These are phyloP conservation scores for Glossosoma conforme DNA, from an alignment of 1,140 invertebrate genomes.

Conservation along the genomic window DNA sequence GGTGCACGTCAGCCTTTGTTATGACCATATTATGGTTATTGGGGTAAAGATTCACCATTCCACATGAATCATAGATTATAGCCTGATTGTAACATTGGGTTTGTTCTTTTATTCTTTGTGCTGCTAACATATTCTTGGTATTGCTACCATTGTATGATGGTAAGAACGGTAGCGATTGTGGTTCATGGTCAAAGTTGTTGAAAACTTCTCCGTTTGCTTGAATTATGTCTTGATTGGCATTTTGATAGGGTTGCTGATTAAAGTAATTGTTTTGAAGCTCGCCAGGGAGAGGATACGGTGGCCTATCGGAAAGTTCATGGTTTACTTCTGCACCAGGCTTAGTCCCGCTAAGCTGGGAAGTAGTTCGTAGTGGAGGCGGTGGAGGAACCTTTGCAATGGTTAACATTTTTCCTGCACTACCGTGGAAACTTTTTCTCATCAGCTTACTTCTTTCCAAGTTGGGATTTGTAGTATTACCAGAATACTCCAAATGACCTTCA, in stretches of 20 bases:
- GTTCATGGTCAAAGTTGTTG: slow-evolving; percentile 52
- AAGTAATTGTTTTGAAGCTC: slow-evolving; percentile 35
- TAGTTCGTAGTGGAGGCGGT: slow-evolving; percentile 78
- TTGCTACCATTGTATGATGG: slow-evolving; percentile 50
- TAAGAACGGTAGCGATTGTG: slow-evolving; percentile 61
- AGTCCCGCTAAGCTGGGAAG: slow-evolving; percentile 73
- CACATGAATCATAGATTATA: slow-evolving; percentile 26
- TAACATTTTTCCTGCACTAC: slow-evolving; percentile 72
- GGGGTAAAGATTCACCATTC: slow-evolving; percentile 33
- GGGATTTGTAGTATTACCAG: slow-evolving; percentile 59
- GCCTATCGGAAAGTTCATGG: slow-evolving; percentile 51
- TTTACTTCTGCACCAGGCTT: slow-evolving; percentile 59
- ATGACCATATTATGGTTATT: slow-evolving; percentile 58
- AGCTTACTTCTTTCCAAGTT: slow-evolving; percentile 80
- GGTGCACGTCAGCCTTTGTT: slow-evolving; percentile 75
- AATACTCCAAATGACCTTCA: slow-evolving; percentile 78
- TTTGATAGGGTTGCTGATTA: slow-evolving; percentile 31
- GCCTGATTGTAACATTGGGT: slow-evolving; percentile 33
- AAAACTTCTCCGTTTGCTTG: slow-evolving; percentile 40
- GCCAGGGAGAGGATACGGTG: slow-evolving; percentile 46
- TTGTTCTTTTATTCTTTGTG: slow-evolving; percentile 26
- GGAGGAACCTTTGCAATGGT: slow-evolving; percentile 80
- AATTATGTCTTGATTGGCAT: slow-evolving; percentile 33
- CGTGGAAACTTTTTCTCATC: slow-evolving; percentile 86
- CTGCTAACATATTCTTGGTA: slow-evolving; percentile 25